phyloP scores from a whole-genome alignment of 2,113 vertebrate species.

The Gorilla gorilla region DNA sequence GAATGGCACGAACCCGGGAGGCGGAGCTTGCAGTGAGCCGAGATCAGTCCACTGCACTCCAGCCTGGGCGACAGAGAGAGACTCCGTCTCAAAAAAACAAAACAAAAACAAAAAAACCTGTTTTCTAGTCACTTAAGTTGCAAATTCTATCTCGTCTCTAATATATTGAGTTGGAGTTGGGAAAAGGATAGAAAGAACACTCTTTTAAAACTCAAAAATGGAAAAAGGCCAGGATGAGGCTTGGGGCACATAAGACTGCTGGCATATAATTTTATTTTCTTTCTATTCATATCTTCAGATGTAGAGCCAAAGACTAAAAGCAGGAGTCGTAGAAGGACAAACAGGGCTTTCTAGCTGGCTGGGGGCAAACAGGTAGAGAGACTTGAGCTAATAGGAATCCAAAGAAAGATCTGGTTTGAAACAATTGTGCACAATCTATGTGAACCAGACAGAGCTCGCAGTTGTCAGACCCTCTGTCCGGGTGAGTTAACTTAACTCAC shows the following conservation, averaged over 20 bases:
- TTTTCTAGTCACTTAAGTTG: neutral
- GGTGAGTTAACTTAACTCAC: neutral
- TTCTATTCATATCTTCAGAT: neutral
- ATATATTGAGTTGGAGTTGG: neutral
- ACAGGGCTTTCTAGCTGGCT: neutral
- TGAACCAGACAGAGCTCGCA: neutral
- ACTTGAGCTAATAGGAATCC: neutral
- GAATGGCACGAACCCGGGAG: too few relatives aligned
- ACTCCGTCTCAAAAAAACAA: too few relatives aligned
- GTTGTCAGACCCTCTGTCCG: neutral
- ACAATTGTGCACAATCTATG: neutral
- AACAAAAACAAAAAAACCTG: neutral
- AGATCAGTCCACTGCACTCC: too few relatives aligned
- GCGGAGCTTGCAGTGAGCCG: too few relatives aligned
- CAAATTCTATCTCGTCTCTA: conserved; percentile 7
- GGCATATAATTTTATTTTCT: neutral
- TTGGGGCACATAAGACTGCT: neutral
- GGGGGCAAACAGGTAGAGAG: neutral
- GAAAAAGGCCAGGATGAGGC: neutral
- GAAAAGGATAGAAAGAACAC: neutral
- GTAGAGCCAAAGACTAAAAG: neutral
- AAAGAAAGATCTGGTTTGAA: neutral
- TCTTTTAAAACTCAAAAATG: neutral
- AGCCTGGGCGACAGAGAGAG: too few relatives aligned
- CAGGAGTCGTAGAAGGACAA: neutral